Evolutionary conservation across 2,797 vertebrate species (phyloP), one percentile per base, ranked within the genome.

Genomic region (Enteromius trimaculatus): DNA sequence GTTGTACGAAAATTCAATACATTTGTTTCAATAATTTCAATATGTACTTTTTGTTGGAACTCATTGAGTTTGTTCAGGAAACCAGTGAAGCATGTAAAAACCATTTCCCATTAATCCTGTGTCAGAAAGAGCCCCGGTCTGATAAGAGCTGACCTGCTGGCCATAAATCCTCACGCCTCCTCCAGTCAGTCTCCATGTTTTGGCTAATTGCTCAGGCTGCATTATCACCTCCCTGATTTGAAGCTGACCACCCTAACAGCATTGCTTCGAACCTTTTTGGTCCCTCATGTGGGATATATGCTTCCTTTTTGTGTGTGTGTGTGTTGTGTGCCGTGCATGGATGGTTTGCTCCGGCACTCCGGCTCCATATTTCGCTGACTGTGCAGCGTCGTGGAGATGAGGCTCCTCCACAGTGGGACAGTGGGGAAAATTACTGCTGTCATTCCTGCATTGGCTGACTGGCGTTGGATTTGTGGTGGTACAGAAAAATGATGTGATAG

Each of bases 21-120:
- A 21, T 85, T 84, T 81, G 77, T 87, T 86, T 71, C n/a, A 49
- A 58, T 34, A 68, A 79, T n/a, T 71, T 80, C 3, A 69, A 79
- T 85, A 78, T 88, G 82, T 86, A 85, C 71, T 82, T 82, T 88
- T 87, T 85, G 70, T 85, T 82, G 66, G 60, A 90, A 88, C 76
- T 84, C 81, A 85, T 81, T 85, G 72, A 80, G 77, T 86, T 90
- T 87, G 86, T 87, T 88, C 81, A 75, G 70, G 49, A 84, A 85
- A 80, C 47, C 86, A 87, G 80, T 76, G 86, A 89, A 64, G 88
- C 89, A 87, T 86, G 84, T 86, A 86, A 89, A 90, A 90, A 80
- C 84, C 86, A 79, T 88, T 90, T 90, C 85, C 88, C 75, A 87
- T 87, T 86, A 86, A 86, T 87, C 84, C 84, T 70, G 68, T 17